Base-by-base conservation (phyloP, 2,113 vertebrate genomes). In the Brachyhypopomus occidentalis region DNA sequence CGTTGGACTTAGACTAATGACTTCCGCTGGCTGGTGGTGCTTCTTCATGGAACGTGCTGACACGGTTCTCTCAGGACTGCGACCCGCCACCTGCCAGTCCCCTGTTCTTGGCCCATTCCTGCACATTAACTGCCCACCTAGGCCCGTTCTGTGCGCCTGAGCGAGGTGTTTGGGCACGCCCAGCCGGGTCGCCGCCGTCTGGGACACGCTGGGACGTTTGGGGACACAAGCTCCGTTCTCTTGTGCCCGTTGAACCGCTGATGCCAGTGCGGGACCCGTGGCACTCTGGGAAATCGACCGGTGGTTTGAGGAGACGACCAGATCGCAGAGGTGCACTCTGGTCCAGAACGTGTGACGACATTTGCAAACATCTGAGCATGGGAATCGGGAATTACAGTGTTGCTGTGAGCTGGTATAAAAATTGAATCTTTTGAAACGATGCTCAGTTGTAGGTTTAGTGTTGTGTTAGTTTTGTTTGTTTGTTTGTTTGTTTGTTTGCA, bases 1-100 rank as follows among this genome's bases (percentile, higher is more conserved):
- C 71, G 77, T 82, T 80, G 77, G 76, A 80, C 80, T 84, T 69
- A 22, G 41, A 73, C 83, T 82, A 77, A 84, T 86, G 79, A 86
- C 83, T 83, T 80, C 83, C 84, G 80, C 83, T 82, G 83, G 82
- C 80, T 83, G 80, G 34, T 58, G 67, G 25, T 74, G 71, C 72
- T 82, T 79, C 78, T 71, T 73, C 79, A 74, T 63, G 22, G 34
- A 66, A 66, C 45, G 63, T 74, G 71, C 38, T 85, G 71, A 82
- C 11, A 59, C 56, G 30, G 14, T 77, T 41, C 72, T 75, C 58
- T 16, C 45, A 19, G 23, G 72, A 36, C 73, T 80, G 63, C 34
- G 45, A 22, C 58, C 78, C 62, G 78, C 14, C 70, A n/a, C 58
- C 72, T 73, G 20, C 9, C 41, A 17, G 25, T 25, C 58, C 58